Evolutionary conservation across 2,113 vertebrate species (phyloP).

Genomic region (Meles meles): DNA sequence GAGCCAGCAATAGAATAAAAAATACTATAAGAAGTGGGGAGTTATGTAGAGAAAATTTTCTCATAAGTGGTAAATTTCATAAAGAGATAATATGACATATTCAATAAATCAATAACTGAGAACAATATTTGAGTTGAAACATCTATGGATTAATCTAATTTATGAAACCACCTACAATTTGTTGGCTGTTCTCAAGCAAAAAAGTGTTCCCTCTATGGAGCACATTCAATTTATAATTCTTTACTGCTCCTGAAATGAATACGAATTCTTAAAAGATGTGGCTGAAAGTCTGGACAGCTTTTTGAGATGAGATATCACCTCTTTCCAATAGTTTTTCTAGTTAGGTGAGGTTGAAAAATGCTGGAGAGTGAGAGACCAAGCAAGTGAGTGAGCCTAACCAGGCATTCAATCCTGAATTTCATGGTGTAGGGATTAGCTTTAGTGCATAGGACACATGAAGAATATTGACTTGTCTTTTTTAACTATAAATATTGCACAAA

Average conservation of each 20-base stretch:
- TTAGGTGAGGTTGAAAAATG: not conserved
- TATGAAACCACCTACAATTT: constrained; percentile 46
- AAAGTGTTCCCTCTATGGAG: not conserved
- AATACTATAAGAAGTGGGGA: constrained; percentile 10
- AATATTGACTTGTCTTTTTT: not conserved
- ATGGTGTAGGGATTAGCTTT: not conserved
- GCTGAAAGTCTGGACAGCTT: not conserved
- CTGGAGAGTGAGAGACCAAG: not conserved
- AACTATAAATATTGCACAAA: not conserved
- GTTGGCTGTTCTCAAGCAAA: constrained; percentile 25
- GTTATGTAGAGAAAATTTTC: constrained; percentile 41
- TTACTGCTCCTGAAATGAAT: constrained; percentile 31
- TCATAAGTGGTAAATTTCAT: constrained; percentile 39
- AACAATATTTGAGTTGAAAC: constrained; percentile 46
- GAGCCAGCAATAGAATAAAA: constrained; percentile 32
- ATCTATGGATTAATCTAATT: constrained; percentile 17
- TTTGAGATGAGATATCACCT: not conserved
- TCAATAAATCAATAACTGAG: constrained; percentile 54
- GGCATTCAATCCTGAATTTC: not conserved
- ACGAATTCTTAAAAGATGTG: not conserved
- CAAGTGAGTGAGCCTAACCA: not conserved
- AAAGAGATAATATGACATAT: constrained; percentile 49
- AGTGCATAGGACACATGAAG: not conserved
- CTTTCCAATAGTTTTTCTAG: constrained; percentile 1
- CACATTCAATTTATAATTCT: constrained; percentile 11